phyloP scores from a whole-genome alignment of 2,797 vertebrate species.

The Macropus fuliginosus region DNA sequence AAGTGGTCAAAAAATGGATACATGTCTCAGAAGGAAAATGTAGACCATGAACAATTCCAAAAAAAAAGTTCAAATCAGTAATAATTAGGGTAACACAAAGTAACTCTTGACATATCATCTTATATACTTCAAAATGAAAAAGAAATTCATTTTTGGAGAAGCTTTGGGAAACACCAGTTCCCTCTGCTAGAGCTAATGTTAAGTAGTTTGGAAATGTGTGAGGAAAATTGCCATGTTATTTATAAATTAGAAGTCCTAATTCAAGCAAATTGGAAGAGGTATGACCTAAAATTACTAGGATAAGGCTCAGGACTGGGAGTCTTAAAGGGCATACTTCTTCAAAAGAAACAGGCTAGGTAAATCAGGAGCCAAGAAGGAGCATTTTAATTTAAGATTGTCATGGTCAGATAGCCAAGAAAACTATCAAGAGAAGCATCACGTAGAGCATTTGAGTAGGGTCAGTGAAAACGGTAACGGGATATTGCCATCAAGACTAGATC shows the following conservation, averaged over 20 bases:
- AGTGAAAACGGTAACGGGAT: neutral
- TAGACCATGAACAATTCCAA: neutral
- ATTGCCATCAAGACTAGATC: neutral
- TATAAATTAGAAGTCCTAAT: neutral
- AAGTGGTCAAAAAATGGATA: neutral
- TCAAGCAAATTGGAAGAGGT: neutral
- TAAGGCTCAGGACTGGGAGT: neutral
- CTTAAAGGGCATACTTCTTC: neutral
- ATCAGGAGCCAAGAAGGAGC: neutral
- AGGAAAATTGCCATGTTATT: neutral
- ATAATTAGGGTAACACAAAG: neutral
- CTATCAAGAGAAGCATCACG: neutral
- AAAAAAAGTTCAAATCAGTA: neutral
- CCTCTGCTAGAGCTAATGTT: neutral
- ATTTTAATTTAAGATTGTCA: neutral
- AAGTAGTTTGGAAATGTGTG: neutral
- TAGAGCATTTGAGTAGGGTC: neutral
- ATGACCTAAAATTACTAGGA: neutral
- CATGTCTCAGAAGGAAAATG: neutral
- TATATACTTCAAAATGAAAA: neutral
- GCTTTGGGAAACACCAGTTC: neutral
- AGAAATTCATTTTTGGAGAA: neutral
- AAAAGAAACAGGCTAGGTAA: neutral
- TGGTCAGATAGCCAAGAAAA: neutral
- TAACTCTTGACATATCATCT: neutral